Evolutionary conservation across 2,888 invertebrate species (phyloP).

Genomic region (Hypselothyrea guttata): DNA sequence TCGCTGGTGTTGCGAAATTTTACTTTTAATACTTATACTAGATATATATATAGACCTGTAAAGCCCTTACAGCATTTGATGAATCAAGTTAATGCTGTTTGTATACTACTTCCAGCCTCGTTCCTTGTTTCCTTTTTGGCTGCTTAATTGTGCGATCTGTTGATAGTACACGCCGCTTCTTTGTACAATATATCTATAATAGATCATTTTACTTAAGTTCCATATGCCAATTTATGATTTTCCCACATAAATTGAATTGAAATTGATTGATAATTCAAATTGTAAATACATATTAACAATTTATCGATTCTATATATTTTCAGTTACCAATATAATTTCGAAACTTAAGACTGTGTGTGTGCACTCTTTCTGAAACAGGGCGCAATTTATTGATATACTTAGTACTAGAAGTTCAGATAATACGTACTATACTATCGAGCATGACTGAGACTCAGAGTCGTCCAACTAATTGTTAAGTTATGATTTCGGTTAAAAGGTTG

Average conservation of each 20-base stretch:
- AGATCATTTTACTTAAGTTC: neutral
- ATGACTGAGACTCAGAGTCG: constrained; percentile 53
- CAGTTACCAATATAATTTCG: neutral
- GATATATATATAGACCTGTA: constrained; percentile 28
- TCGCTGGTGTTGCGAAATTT: constrained; percentile 68
- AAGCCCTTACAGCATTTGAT: constrained; percentile 24
- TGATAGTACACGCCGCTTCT: constrained; percentile 54
- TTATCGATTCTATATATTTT: neutral
- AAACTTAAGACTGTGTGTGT: too few relatives aligned
- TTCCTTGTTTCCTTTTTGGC: constrained; percentile 49
- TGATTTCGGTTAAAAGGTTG: too few relatives aligned
- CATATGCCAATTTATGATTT: neutral
- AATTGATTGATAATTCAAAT: constrained; percentile 1
- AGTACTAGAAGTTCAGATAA: neutral
- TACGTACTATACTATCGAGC: too few relatives aligned
- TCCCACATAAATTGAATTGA: constrained; percentile 18
- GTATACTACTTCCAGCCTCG: constrained; percentile 27
- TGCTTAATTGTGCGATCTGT: constrained; percentile 59
- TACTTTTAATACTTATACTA: constrained; percentile 7
- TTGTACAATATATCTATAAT: neutral
- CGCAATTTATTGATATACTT: neutral
- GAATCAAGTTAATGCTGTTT: constrained; percentile 35
- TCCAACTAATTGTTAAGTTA: constrained; percentile 24
- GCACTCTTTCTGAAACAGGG: neutral
- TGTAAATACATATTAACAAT: neutral